Evolutionary conservation across 2,888 invertebrate species (phyloP).

Genomic region (Tanypteryx hageni): DNA sequence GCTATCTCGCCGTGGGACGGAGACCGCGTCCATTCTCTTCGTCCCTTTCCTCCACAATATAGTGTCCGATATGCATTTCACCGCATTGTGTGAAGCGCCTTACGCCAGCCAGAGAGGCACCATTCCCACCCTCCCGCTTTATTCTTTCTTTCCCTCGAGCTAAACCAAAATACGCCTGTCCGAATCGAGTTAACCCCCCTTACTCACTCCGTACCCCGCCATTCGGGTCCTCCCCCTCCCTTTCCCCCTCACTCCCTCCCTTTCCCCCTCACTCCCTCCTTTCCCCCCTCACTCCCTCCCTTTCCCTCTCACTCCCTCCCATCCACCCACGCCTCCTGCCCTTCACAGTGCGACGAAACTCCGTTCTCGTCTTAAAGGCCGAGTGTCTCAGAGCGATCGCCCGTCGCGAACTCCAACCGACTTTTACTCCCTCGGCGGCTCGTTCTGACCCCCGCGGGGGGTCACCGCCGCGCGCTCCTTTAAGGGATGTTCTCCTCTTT

Average conservation of each 20-base stretch:
- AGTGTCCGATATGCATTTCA: background rate
- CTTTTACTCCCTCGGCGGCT: too few relatives aligned
- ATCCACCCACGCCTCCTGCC: background rate
- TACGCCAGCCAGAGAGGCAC: too few relatives aligned
- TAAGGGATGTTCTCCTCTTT: slow-evolving; percentile 1
- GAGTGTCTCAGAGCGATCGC: too few relatives aligned
- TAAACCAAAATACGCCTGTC: background rate
- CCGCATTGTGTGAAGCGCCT: too few relatives aligned
- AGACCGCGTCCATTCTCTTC: background rate
- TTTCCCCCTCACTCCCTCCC: background rate
- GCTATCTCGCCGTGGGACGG: background rate
- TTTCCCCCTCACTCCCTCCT: background rate
- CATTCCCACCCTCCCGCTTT: too few relatives aligned
- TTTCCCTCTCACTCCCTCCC: background rate
- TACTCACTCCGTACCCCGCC: background rate
- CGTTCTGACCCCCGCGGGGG: background rate
- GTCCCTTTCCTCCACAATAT: background rate
- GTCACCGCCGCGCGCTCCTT: background rate
- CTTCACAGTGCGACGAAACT: background rate
- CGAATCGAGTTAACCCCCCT: background rate
- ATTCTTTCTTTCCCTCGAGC: background rate
- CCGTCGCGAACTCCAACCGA: too few relatives aligned
- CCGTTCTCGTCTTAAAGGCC: too few relatives aligned
- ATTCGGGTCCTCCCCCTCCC: background rate
- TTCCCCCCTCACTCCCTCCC: background rate